A percentile compares a stretch with the other conserved stretches of the same genome.
Evolutionary conservation across 2,113 vertebrate species (phyloP).

Genomic region (Chamaetylas fuelleborni): DNA sequence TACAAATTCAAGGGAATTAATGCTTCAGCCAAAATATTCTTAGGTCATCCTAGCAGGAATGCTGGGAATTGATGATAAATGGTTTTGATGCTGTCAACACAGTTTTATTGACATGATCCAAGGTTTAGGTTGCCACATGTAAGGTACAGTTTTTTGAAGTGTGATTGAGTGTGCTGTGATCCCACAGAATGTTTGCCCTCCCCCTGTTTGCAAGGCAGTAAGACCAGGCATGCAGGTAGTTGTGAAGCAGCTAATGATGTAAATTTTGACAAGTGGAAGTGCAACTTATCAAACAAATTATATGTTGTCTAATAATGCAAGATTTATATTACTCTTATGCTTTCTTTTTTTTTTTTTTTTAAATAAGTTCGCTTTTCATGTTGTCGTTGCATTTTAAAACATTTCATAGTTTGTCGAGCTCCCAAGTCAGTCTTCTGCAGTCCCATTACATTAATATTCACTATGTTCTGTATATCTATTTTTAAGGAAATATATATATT

Average conservation of each 20-base stretch:
- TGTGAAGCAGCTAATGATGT: not conserved
- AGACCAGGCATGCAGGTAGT: not conserved
- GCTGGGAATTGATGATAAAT: not conserved
- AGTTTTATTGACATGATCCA: not conserved
- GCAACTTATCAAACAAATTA: not conserved
- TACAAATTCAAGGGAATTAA: slow-evolving; percentile 21
- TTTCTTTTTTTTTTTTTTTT: not conserved
- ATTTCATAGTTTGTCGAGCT: not conserved
- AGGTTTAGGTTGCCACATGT: not conserved
- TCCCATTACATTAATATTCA: not conserved
- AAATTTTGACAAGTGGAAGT: not conserved
- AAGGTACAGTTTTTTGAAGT: not conserved
- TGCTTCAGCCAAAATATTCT: slow-evolving; percentile 24
- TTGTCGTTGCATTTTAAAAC: not conserved
- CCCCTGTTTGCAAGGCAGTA: not conserved
- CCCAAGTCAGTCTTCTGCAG: not conserved
- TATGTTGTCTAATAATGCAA: not conserved
- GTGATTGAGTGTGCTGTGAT: not conserved
- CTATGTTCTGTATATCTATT: not conserved
- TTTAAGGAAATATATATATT: not conserved
- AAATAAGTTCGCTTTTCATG: not conserved
- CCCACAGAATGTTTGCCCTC: not conserved
- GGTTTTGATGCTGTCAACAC: not conserved
- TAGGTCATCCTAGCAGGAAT: not conserved
- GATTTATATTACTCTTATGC: not conserved